Percentiles rank a stretch among this genome's conserved stretches.
These are phyloP conservation scores for Cyrtorhinus lividipennis DNA, from an alignment of 1,140 invertebrate genomes.

Conservation along the genomic window DNA sequence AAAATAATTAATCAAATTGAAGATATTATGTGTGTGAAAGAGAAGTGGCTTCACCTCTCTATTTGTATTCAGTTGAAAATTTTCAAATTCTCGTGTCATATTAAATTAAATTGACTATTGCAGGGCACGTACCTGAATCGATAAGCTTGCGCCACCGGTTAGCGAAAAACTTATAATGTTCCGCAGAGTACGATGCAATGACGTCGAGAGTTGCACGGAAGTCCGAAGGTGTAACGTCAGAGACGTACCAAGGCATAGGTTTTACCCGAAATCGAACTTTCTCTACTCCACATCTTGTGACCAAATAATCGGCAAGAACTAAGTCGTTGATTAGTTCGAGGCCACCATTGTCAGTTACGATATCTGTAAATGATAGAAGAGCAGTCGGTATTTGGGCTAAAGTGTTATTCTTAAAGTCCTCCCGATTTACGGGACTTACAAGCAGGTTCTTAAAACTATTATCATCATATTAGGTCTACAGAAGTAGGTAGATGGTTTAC, in stretches of 20 bases:
- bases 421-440: too few species aligned
- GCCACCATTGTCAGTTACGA: conserved; percentile 86
- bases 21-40: too few species aligned
- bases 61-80: not conserved
- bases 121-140: conserved; percentile 21
- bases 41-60: too few species aligned
- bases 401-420: not conserved
- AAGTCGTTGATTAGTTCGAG: conserved; percentile 88
- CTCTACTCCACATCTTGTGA: conserved; percentile 45
- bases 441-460: too few species aligned
- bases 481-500: too few species aligned
- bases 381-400: too few species aligned
- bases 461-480: too few species aligned
- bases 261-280: conserved; percentile 77
- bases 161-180: conserved; percentile 31
- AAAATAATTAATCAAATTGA: conserved; percentile 32
- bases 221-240: conserved; percentile 68
- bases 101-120: too few species aligned
- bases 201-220: conserved; percentile 50
- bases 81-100: too few species aligned
- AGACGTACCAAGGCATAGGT: conserved; percentile 90
- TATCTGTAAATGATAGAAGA: conserved; percentile 38
- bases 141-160: conserved; percentile 35
- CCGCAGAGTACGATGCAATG: conserved; percentile 31
- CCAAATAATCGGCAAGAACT: conserved; percentile 67